phyloP scores from a whole-genome alignment of 2,888 invertebrate species.

The Tenthredo distinguenda region DNA sequence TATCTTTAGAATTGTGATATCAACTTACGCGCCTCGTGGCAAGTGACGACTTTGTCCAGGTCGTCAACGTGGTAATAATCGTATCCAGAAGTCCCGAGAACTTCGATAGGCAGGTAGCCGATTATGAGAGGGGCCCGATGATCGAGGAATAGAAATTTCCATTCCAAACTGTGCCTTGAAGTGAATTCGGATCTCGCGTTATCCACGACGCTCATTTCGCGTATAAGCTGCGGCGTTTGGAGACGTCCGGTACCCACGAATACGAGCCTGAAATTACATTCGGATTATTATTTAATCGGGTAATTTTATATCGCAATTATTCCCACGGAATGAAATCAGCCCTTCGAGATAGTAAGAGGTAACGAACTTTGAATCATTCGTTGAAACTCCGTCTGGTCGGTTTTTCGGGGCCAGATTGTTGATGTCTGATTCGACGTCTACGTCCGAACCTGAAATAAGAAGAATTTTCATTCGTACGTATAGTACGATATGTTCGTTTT shows the following conservation, averaged over 20 bases:
- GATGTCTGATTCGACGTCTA: conserved; percentile 63
- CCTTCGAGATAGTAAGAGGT: neutral
- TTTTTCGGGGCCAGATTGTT: conserved; percentile 68
- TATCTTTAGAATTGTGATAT: neutral
- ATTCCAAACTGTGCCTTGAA: conserved; percentile 95
- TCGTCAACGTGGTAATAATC: conserved; percentile 98
- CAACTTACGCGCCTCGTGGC: conserved; percentile 93
- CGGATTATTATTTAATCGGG: neutral
- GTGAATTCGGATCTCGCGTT: conserved; percentile 91
- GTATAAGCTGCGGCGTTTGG: conserved; percentile 89
- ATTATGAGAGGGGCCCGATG: conserved; percentile 95
- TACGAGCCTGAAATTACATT: conserved; percentile 79
- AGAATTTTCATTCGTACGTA: neutral
- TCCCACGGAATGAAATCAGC: neutral
- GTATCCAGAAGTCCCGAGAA: conserved; percentile 96
- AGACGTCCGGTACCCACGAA: conserved; percentile 92
- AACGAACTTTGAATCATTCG: conserved; percentile 48
- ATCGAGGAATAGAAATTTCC: conserved; percentile 97
- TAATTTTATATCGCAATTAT: neutral
- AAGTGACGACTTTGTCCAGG: conserved; percentile 90
- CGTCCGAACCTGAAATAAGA: conserved; percentile 64
- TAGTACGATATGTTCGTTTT: neutral
- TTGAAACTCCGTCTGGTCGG: conserved; percentile 57
- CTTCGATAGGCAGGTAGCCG: conserved; percentile 96
- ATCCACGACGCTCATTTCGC: conserved; percentile 91